A percentile compares a stretch with the other conserved stretches of the same genome.
These are phyloP conservation scores for Cheirogaleus major DNA, from an alignment of 2,797 vertebrate genomes.

Conservation along the genomic window DNA sequence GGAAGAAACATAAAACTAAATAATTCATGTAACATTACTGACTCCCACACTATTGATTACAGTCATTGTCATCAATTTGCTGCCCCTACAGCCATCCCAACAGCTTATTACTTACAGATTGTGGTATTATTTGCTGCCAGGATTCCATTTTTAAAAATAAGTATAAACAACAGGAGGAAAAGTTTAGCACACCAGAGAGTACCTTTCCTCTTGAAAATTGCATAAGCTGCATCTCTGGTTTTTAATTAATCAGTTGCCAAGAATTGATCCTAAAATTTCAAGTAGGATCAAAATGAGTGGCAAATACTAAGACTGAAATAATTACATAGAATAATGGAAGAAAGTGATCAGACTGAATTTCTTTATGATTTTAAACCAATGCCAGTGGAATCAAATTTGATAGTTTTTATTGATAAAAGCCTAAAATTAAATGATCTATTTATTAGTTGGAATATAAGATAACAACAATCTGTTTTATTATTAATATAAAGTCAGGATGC, in stretches of 20 bases:
- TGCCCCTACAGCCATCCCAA: neutral
- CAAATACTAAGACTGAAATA: constrained; percentile 70
- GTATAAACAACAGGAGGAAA: neutral
- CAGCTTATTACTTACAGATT: constrained; percentile 58
- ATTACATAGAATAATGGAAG: constrained; percentile 31
- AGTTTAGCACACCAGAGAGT: neutral
- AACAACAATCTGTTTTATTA: neutral
- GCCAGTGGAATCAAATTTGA: constrained; percentile 59
- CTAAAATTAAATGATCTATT: constrained; percentile 50
- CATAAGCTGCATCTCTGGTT: constrained; percentile 3
- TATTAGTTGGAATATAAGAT: constrained; percentile 53
- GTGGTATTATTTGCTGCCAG: constrained; percentile 51
- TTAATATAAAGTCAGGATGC: neutral
- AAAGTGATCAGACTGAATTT: constrained; percentile 59
- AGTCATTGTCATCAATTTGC: neutral
- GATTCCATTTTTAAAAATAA: constrained; percentile 7
- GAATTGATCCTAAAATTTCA: constrained; percentile 65
- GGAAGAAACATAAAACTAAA: constrained; percentile 55
- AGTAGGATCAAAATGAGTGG: constrained; percentile 51
- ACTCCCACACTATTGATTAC: constrained; percentile 58
- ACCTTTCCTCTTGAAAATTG: constrained; percentile 61
- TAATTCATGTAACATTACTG: constrained; percentile 43
- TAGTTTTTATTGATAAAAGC: constrained; percentile 9
- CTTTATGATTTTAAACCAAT: constrained; percentile 52
- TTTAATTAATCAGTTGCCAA: constrained; percentile 72